Evolutionary conservation across 2,113 vertebrate genomes (phyloP).

Genomic region (Paramisgurnus dabryanus): DNA sequence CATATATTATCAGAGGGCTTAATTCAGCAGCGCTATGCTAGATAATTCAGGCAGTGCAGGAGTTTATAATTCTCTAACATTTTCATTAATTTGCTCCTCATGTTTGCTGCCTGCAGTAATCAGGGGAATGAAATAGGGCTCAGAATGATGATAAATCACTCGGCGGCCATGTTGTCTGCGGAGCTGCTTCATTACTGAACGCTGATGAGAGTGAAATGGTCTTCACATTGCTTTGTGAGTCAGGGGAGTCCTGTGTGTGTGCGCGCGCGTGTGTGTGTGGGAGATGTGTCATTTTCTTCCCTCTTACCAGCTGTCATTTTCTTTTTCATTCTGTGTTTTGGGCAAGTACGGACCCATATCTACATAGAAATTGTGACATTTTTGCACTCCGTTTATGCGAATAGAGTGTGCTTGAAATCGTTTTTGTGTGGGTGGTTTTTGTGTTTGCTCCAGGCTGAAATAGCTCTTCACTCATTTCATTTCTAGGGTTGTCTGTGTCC

Average conservation of each 20-base stretch:
- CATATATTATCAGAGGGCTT: slow-evolving; percentile 42
- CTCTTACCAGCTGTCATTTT: slow-evolving; percentile 20
- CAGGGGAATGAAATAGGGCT: slow-evolving; percentile 60
- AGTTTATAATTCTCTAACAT: slow-evolving; percentile 61
- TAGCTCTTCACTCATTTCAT: not conserved
- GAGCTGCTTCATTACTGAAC: slow-evolving; percentile 52
- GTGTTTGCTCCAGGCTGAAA: not conserved
- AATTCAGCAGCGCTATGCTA: slow-evolving; percentile 37
- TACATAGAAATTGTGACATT: not conserved
- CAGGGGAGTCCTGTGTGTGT: not conserved
- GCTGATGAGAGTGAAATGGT: slow-evolving; percentile 57
- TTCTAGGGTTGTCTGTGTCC: not conserved
- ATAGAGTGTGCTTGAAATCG: not conserved
- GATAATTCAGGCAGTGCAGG: slow-evolving; percentile 52
- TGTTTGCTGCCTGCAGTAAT: slow-evolving; percentile 59
- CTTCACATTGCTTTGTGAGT: slow-evolving; percentile 35
- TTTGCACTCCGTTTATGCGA: not conserved
- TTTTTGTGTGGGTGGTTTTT: not conserved
- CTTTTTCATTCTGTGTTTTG: not conserved
- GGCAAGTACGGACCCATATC: not conserved
- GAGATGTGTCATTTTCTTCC: slow-evolving; percentile 29
- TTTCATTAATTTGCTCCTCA: slow-evolving; percentile 62
- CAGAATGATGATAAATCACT: slow-evolving; percentile 60
- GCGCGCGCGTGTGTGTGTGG: not conserved
- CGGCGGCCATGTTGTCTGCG: slow-evolving; percentile 50